These are phyloP conservation scores for Fundulus diaphanus DNA, from an alignment of 2,797 vertebrate genomes.

Conservation along the genomic window DNA sequence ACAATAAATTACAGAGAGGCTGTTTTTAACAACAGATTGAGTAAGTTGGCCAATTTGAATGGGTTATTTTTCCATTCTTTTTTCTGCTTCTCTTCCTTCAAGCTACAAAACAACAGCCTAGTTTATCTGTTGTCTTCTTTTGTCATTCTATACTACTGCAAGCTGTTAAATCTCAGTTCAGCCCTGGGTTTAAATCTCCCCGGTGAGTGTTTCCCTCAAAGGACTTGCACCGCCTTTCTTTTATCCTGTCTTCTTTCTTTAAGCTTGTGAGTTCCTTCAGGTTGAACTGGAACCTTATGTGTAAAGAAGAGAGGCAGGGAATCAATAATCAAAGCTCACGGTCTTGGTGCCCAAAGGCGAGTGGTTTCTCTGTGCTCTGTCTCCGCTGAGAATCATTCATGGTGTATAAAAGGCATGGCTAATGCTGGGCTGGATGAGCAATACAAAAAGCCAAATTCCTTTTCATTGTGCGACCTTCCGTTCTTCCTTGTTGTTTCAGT, in stretches of 20 bases:
- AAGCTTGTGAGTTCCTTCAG: conserved; percentile 66
- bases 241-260: conserved; percentile 66
- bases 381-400: conserved; percentile 68
- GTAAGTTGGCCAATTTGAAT: conserved; percentile 30
- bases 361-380: conserved; percentile 58
- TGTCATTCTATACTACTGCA: conserved; percentile 22
- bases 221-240: conserved; percentile 61
- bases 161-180: conserved; percentile 62
- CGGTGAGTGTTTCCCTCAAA: conserved; percentile 52
- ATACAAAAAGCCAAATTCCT: conserved; percentile 43
- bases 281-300: conserved; percentile 70
- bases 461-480: conserved; percentile 48
- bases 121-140: conserved; percentile 43
- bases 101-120: conserved; percentile 29
- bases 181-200: conserved; percentile 55
- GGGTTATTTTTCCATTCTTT: not conserved
- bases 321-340: conserved; percentile 81
- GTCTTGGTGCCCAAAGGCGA: conserved; percentile 72
- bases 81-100: conserved; percentile 6
- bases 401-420: conserved; percentile 73
- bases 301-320: conserved; percentile 73
- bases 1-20: conserved; percentile 53
- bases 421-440: conserved; percentile 64
- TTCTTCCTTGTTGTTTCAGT: conserved; percentile 55
- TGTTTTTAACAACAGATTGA: conserved; percentile 35